These are phyloP conservation scores for Escarpia spicata DNA, from an alignment of 2,888 invertebrate species.

Conservation along the genomic window DNA sequence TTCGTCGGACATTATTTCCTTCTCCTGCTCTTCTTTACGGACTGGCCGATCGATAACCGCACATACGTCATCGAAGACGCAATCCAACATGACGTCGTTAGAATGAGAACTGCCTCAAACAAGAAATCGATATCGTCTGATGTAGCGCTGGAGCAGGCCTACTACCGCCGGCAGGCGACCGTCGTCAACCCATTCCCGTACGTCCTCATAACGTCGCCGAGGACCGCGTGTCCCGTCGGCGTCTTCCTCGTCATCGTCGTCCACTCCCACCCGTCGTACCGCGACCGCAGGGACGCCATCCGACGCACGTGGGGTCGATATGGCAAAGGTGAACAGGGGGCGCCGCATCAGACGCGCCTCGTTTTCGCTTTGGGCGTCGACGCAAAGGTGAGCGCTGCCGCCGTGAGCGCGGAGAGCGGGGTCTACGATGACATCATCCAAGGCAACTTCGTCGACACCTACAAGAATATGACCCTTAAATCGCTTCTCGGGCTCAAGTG, in stretches of 20 bases:
- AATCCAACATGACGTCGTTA: neutral
- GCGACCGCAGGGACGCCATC: slow-evolving; percentile 48
- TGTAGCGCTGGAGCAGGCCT: neutral
- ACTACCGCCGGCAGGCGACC: neutral
- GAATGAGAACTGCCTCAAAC: neutral
- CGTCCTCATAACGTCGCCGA: slow-evolving; percentile 27
- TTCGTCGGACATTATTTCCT: neutral
- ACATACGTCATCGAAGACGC: neutral
- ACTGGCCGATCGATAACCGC: neutral
- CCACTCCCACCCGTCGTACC: slow-evolving; percentile 73
- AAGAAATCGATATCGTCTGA: neutral
- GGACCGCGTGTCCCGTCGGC: slow-evolving; percentile 28
- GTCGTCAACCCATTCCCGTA: slow-evolving; percentile 18
- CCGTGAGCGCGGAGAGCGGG: slow-evolving; percentile 31
- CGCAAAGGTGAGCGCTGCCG: slow-evolving; percentile 26
- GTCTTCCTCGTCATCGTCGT: slow-evolving; percentile 40
- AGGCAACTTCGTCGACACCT: slow-evolving; percentile 42
- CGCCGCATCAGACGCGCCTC: slow-evolving; percentile 32
- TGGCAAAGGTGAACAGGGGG: neutral
- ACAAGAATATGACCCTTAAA: slow-evolving; percentile 44
- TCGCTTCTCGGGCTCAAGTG: slow-evolving; percentile 44
- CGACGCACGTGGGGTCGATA: slow-evolving; percentile 54
- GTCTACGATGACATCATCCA: slow-evolving; percentile 39
- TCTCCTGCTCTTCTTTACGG: neutral
- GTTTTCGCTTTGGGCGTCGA: slow-evolving; percentile 38